Evolutionary conservation across 1,140 invertebrate genomes (phyloP).

Genomic region (Matsumurasca onukii): DNA sequence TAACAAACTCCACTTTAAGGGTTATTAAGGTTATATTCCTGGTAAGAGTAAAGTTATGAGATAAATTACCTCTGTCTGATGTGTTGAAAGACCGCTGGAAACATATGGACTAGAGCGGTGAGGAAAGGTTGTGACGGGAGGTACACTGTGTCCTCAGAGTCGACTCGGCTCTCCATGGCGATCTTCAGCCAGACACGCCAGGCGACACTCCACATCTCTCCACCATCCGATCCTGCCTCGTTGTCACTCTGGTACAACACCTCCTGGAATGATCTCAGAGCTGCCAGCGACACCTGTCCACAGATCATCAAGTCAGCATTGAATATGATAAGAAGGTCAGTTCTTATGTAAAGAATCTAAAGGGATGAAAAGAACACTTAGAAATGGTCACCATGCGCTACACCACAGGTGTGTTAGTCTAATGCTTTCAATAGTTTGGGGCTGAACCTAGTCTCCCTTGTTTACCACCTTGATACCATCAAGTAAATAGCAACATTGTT

Average conservation of each 20-base stretch:
- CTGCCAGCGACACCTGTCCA: constrained; percentile 81
- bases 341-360: constrained; percentile 29
- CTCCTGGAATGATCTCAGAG: constrained; percentile 94
- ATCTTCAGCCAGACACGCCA: constrained; percentile 88
- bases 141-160: constrained; percentile 55
- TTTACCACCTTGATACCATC: too few species aligned
- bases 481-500: too few species aligned
- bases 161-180: constrained; percentile 72
- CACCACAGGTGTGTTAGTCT: too few species aligned
- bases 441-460: too few species aligned
- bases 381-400: not conserved
- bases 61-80: constrained; percentile 78
- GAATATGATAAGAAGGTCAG: too few species aligned
- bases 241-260: constrained; percentile 69
- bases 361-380: not conserved
- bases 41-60: too few species aligned
- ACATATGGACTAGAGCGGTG: constrained; percentile 90
- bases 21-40: too few species aligned
- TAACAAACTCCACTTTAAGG: too few species aligned
- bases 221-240: constrained; percentile 48
- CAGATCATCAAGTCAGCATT: not conserved
- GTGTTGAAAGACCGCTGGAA: constrained; percentile 89
- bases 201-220: constrained; percentile 72
- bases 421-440: too few species aligned
- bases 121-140: constrained; percentile 90